phyloP scores from a whole-genome alignment of 2,113 vertebrate species.

The Bettongia penicillata region DNA sequence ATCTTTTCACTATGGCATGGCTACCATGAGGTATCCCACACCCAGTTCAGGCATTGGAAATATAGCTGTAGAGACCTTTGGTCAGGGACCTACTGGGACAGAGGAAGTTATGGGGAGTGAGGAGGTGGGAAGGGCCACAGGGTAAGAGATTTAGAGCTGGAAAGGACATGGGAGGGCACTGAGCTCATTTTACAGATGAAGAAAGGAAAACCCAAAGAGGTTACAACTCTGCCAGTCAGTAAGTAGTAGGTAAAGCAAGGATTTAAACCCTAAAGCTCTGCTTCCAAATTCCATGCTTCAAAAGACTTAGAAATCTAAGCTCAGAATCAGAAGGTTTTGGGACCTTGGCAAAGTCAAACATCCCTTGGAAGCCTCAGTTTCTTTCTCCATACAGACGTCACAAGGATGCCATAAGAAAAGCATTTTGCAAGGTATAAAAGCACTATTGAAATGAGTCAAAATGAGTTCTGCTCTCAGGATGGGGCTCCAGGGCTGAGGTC shows the following conservation, averaged over 20 bases:
- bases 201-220: neutral
- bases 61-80: neutral
- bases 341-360: neutral
- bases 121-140: neutral
- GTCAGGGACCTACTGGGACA: neutral
- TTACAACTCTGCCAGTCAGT: neutral
- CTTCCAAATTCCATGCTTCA: neutral
- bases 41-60: neutral
- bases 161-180: neutral
- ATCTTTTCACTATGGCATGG: neutral
- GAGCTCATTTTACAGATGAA: neutral
- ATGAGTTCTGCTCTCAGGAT: neutral
- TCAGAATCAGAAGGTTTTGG: neutral
- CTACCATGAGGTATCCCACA: neutral
- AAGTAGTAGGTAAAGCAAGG: neutral
- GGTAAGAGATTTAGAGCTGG: neutral
- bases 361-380: neutral
- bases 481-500: neutral
- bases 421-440: neutral
- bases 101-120: neutral
- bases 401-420: neutral
- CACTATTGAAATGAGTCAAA: neutral
- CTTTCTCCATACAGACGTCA: neutral
- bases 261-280: neutral
- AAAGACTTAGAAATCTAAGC: neutral